Base-by-base conservation (phyloP, 23 tunicate species). In the Halocynthia aurantium region DNA sequence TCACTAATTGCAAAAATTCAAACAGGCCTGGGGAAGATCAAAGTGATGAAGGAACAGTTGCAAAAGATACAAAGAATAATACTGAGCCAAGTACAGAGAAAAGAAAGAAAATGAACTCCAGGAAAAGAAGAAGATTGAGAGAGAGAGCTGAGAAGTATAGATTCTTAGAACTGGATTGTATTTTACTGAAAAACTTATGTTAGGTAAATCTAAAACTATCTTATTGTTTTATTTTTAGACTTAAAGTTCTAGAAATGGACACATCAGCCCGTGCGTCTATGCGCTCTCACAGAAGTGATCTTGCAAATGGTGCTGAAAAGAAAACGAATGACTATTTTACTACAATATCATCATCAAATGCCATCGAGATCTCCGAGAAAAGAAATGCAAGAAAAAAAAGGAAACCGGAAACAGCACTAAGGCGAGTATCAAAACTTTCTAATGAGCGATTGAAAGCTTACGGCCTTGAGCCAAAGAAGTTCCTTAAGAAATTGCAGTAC, bases 381-480 rank as follows among this genome's bases (percentile, higher is more conserved):
- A 52, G 51, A 62, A 55, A 67, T 20, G 54, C 22, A 72, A 49
- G 49, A 31, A 61, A 20, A 21, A 8, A 76, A 63, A 65, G 7
- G 44, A 72, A 51, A 72, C n/a, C 62, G 8, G 17, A 0, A 55
- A 78, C 64, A 57, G 67, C 15, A 52, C 68, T 52, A 72, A 61
- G 17, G 50, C 62, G 40, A 83, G 53, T 88, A 8, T 40, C 95
- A 12, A 72, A 77, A 54, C 51, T 88, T 17, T 72, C 86, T 10
- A 54, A 77, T 8, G 81, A 78, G 21, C 69, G 84, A 17, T 73
- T 88, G 21, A 72, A 82, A 80, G 95, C 95, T 12, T 88, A 88
- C 52, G 95, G 95, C 21, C 53, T 88, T 12, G 67, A 88, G 55
- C 95, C 95, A 2, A 88, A 88, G 60, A 69, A 83, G 79, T 61